Percentiles rank a stretch among this genome's conserved stretches.
These are phyloP conservation scores for Andrena chrysosceles DNA, from an alignment of 2,888 invertebrate genomes.

Conservation along the genomic window DNA sequence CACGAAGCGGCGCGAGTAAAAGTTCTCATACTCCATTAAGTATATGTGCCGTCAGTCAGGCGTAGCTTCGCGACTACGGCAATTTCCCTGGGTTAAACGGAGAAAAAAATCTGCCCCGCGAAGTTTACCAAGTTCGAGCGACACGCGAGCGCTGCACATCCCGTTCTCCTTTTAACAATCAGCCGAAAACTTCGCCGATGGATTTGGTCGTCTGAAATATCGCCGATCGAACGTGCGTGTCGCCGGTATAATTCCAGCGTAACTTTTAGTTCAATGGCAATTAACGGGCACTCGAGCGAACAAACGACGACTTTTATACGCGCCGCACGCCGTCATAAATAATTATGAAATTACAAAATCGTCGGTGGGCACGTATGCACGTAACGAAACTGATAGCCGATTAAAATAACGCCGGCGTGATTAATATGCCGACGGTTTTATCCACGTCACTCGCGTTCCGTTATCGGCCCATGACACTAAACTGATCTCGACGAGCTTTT, in stretches of 20 bases:
- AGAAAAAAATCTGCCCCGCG: slow-evolving; percentile 41
- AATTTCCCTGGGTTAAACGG: slow-evolving; percentile 49
- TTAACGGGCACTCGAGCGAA: neutral
- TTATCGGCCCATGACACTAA: slow-evolving; percentile 58
- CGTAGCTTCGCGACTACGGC: slow-evolving; percentile 36
- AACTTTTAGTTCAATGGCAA: neutral
- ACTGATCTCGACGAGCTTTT: slow-evolving; percentile 51
- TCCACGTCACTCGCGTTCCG: slow-evolving; percentile 47
- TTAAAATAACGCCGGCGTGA: slow-evolving; percentile 33
- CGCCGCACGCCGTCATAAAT: neutral
- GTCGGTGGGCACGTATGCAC: neutral
- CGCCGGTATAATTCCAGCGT: neutral
- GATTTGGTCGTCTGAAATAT: neutral
- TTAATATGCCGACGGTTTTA: slow-evolving; percentile 36
- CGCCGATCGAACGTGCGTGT: neutral
- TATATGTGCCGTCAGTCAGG: slow-evolving; percentile 49
- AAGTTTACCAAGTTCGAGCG: slow-evolving; percentile 21
- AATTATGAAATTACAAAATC: slow-evolving; percentile 13
- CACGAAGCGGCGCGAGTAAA: slow-evolving; percentile 39
- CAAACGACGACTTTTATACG: slow-evolving; percentile 2
- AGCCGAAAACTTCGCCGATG: neutral
- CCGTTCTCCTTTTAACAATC: neutral
- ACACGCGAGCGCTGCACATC: neutral
- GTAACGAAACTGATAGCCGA: slow-evolving; percentile 13
- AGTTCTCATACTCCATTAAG: slow-evolving; percentile 58